Evolutionary conservation across 2,113 vertebrate species (phyloP), one percentile per base, ranked within the genome.

Genomic region (Stictonetta naevosa): DNA sequence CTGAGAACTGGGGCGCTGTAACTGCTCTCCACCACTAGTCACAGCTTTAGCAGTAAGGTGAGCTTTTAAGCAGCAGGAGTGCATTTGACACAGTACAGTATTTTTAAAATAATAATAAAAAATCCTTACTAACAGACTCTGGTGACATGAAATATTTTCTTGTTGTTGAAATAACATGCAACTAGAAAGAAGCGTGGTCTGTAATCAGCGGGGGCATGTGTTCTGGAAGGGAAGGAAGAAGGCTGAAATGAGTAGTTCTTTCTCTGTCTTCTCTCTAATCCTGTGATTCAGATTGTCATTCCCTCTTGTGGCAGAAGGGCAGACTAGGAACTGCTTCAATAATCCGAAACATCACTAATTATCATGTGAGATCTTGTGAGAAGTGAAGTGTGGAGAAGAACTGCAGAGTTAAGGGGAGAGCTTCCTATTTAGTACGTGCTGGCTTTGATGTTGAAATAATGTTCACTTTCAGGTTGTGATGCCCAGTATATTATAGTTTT

Each of bases 261-360:
- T 48, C 19, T 52, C 46, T 73, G 21, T 66, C 33, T 79, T 48
- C 31, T 68, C 33, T 86, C 22, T 25, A 48, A 38, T 52, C 52
- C 74, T 53, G 6, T 74, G 82, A 42, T 88, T 94, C 74, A 88
- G 38, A 77, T 92, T 62, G 46, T 69, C 73, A 20, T 90, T 89
- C 71, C 73, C 38, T 87, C 92, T 79, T 79, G 81, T 78, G 42
- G 69, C 87, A 91, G 74, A 71, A 48, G 73, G 55, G 33, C 74
- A 86, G 36, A 56, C 17, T 68, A 86, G 52, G 88, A 88, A 60
- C 69, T 56, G 55, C 53, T 86, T 77, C 92, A 76, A 20, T 95
- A 95, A 95, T 87, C 93, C 76, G 67, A 66, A 97, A 91, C 92
- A 96, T 73, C 66, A 76, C 76, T 96, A 94, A 97, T 96, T 94